Evolutionary conservation across 1,140 invertebrate species (phyloP).

Genomic region (Brachionus rotundiformis): DNA sequence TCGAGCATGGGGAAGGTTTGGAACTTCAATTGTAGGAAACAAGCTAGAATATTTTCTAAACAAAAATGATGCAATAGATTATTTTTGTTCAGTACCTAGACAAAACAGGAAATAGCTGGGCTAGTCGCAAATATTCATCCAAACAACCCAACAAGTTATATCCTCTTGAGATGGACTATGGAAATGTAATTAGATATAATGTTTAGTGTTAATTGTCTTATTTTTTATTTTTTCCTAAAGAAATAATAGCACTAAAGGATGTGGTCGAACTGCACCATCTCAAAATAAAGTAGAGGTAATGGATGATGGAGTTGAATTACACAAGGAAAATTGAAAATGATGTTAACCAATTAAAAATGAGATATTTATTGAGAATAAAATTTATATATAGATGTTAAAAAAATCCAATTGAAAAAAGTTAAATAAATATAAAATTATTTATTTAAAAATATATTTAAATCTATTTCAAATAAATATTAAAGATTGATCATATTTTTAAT

Average conservation of each 20-base stretch:
- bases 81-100: slow-evolving; percentile 73
- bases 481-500: too few relatives aligned
- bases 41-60: slow-evolving; percentile 71
- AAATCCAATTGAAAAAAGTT: background rate
- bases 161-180: slow-evolving; percentile 87
- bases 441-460: too few relatives aligned
- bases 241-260: slow-evolving; percentile 79
- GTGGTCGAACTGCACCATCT: slow-evolving; percentile 49
- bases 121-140: slow-evolving; percentile 70
- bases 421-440: too few relatives aligned
- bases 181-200: slow-evolving; percentile 54
- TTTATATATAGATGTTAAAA: slow-evolving; percentile 46
- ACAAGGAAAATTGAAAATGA: slow-evolving; percentile 67
- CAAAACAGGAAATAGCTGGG: slow-evolving; percentile 82
- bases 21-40: slow-evolving; percentile 80
- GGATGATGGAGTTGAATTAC: slow-evolving; percentile 72
- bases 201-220: too few relatives aligned
- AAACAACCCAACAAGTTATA: slow-evolving; percentile 81
- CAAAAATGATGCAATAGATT: slow-evolving; percentile 65
- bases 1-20: slow-evolving; percentile 89
- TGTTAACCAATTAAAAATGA: slow-evolving; percentile 48
- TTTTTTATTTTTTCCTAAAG: slow-evolving; percentile 68
- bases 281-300: slow-evolving; percentile 17
- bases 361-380: slow-evolving; percentile 43
- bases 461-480: too few relatives aligned